phyloP scores from a whole-genome alignment of 2,888 invertebrate genomes.

The Pheosia gnoma region DNA sequence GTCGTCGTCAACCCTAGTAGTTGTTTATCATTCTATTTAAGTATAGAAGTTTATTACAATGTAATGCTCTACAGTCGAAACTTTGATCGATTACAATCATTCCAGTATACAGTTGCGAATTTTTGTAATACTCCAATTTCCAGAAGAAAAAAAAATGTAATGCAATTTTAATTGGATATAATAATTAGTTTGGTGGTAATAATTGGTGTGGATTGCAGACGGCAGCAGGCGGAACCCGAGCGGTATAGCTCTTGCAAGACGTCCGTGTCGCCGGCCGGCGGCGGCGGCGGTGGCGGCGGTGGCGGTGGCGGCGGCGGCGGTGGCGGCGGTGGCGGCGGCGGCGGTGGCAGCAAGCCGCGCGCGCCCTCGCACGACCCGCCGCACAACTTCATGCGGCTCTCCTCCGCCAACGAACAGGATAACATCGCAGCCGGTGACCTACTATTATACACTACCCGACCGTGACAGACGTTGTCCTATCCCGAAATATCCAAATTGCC shows the following conservation, averaged over 20 bases:
- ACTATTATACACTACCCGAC: background rate
- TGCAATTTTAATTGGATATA: no score
- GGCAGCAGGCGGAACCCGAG: conserved; percentile 80
- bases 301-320: conserved; percentile 45
- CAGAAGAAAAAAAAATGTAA: no score
- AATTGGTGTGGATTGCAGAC: conserved; percentile 43
- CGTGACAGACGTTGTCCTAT: no score
- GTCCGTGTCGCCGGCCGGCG: conserved; percentile 68
- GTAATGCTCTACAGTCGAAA: no score
- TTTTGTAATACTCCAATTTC: no score
- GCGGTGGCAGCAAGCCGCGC: conserved; percentile 67
- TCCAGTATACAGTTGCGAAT: no score
- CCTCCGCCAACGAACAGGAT: conserved; percentile 74
- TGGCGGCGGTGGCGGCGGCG: no score
- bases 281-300: conserved; percentile 69
- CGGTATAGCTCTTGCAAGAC: conserved; percentile 73
- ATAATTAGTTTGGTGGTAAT: background rate
- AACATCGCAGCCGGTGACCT: conserved; percentile 69
- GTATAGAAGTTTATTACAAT: no score
- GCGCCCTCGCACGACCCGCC: conserved; percentile 62
- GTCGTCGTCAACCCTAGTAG: no score
- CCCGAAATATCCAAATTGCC: no score
- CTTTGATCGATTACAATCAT: no score
- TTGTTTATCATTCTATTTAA: no score
- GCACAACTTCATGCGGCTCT: conserved; percentile 69